A percentile compares a stretch with the other conserved stretches of the same genome.
These are phyloP conservation scores for Phrynocephalus versicolor DNA, from an alignment of 2,113 vertebrate species.

Conservation along the genomic window DNA sequence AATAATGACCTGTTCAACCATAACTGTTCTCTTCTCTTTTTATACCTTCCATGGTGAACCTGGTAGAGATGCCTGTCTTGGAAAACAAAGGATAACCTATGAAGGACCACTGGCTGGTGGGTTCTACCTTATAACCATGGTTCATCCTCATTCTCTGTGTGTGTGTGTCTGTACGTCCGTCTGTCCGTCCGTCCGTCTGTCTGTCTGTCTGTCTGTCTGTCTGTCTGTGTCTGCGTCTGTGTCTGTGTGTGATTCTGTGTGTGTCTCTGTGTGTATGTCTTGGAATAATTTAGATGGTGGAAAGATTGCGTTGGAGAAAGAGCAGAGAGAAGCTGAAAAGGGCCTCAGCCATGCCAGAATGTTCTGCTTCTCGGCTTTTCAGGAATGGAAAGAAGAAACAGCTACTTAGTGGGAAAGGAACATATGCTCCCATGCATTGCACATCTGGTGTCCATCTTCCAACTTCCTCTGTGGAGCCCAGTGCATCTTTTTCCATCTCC, in stretches of 20 bases:
- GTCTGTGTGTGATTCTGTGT: too few relatives aligned
- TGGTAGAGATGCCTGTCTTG: too few relatives aligned
- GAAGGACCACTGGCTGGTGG: too few relatives aligned
- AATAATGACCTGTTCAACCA: too few relatives aligned
- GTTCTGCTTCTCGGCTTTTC: conserved; percentile 36
- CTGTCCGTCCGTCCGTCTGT: too few relatives aligned
- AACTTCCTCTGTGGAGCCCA: conserved; percentile 11
- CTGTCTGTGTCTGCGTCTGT: too few relatives aligned
- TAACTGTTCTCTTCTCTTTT: too few relatives aligned
- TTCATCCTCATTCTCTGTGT: neutral
- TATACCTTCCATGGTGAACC: too few relatives aligned
- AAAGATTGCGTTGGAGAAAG: neutral
- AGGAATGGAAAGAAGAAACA: conserved; percentile 54
- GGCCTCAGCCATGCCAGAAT: neutral
- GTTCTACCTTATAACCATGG: neutral
- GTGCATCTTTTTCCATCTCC: conserved; percentile 22
- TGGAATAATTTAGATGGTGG: neutral
- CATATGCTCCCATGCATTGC: conserved; percentile 32
- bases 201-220: too few relatives aligned
- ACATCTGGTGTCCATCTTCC: conserved; percentile 32
- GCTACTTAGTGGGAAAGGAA: conserved; percentile 49
- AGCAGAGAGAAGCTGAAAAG: neutral
- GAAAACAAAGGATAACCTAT: too few relatives aligned
- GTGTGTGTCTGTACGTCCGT: too few relatives aligned
- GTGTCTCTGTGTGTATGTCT: too few relatives aligned